These are phyloP conservation scores for Microtus richardsoni DNA, from an alignment of 2,113 vertebrate species.

Conservation along the genomic window DNA sequence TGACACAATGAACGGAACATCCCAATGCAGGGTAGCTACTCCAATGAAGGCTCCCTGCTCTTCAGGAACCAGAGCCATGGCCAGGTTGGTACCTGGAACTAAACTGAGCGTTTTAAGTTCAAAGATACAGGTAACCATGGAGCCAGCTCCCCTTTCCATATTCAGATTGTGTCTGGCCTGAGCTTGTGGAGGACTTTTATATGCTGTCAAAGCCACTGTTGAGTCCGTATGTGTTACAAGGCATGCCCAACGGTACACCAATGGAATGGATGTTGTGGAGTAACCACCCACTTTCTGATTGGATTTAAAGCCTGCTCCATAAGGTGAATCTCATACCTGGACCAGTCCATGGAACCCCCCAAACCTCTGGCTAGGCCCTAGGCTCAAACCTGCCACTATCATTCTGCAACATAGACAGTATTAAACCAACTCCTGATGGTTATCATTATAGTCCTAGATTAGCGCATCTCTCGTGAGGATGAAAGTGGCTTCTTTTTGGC, in stretches of 20 bases:
- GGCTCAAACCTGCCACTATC: neutral
- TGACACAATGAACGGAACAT: slow-evolving; percentile 16
- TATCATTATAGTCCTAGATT: neutral
- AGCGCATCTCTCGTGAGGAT: neutral
- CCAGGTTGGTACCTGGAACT: slow-evolving; percentile 61
- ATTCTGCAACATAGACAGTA: neutral
- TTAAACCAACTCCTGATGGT: neutral
- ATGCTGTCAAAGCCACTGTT: neutral
- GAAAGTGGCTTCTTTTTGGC: neutral
- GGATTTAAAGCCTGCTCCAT: neutral
- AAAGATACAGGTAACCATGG: slow-evolving; percentile 29
- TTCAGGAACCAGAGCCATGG: slow-evolving; percentile 44
- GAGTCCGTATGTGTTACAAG: neutral
- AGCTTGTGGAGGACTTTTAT: neutral
- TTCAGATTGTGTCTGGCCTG: neutral
- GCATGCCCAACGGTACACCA: neutral
- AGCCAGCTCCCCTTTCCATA: slow-evolving; percentile 32
- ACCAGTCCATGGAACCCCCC: neutral
- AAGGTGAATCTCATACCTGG: neutral
- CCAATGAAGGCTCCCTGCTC: slow-evolving; percentile 42
- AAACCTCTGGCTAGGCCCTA: neutral
- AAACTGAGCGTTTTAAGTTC: slow-evolving; percentile 61
- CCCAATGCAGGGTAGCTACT: slow-evolving; percentile 48
- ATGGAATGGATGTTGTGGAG: neutral
- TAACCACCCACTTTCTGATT: neutral